Conservation (phyloP, 1,140 invertebrate species). For the Leptonema lineaticorne region DNA sequence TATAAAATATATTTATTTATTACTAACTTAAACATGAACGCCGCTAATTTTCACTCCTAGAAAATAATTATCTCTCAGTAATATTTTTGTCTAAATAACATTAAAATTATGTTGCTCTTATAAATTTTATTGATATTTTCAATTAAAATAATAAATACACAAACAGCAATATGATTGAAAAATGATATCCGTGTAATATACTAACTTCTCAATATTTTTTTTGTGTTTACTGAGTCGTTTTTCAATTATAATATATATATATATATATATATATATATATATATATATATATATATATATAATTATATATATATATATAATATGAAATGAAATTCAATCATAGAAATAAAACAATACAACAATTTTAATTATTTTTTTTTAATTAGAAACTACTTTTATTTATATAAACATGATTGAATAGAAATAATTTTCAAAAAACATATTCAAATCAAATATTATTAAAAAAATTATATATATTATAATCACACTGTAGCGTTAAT, state of each 20-base stretch:
- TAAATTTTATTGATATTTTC: background rate
- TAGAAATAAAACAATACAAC: no score
- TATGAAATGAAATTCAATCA: no score
- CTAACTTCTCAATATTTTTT: background rate
- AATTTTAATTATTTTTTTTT: no score
- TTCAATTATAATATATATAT: background rate
- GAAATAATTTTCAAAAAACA: no score
- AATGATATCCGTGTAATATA: background rate
- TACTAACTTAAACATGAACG: background rate
- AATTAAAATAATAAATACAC: background rate
- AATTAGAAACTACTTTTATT: no score
- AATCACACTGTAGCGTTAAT: no score
- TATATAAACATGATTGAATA: no score
- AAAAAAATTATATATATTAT: no score
- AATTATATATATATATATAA: background rate
- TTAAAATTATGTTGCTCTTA: background rate
- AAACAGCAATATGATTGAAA: no score
- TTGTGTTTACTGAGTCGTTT: background rate
- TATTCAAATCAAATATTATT: no score
- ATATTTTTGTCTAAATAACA: background rate
- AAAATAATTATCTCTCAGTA: background rate
- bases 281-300: background rate
- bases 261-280: background rate
- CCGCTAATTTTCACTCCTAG: no score
- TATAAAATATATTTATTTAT: background rate